Evolutionary conservation across 2,113 vertebrate genomes (phyloP).

Genomic region (Callorhinus ursinus): DNA sequence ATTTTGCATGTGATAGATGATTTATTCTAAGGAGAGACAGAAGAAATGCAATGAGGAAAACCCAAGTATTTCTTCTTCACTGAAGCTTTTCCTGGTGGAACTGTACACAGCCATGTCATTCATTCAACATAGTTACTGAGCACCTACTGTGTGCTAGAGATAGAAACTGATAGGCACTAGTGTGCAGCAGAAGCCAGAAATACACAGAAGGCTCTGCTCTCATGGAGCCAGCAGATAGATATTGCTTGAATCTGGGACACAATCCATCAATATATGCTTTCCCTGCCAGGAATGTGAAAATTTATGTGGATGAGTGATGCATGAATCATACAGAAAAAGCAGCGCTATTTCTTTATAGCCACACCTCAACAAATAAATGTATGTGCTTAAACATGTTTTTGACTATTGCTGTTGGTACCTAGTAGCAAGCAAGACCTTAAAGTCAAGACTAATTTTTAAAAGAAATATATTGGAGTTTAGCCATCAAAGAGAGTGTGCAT

Average conservation of each 20-base stretch:
- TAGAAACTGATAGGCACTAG: not conserved
- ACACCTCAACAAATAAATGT: not conserved
- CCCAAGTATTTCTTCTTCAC: not conserved
- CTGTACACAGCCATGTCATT: not conserved
- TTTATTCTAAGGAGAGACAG: not conserved
- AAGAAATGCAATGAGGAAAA: not conserved
- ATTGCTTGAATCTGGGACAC: not conserved
- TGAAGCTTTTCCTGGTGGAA: not conserved
- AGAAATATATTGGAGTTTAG: not conserved
- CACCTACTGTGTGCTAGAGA: not conserved
- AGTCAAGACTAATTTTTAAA: not conserved
- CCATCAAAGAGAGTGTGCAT: not conserved
- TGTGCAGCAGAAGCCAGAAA: not conserved
- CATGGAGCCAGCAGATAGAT: not conserved
- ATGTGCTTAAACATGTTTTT: constrained; percentile 53
- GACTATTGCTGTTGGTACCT: not conserved
- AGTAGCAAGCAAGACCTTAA: constrained; percentile 28
- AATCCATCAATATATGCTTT: not conserved
- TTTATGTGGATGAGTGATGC: not conserved
- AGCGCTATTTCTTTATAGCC: not conserved
- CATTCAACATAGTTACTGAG: not conserved
- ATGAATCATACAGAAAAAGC: not conserved
- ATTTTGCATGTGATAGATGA: not conserved
- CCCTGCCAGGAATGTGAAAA: not conserved
- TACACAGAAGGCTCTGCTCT: not conserved